These are phyloP conservation scores for Hafferia zeledoni DNA, from an alignment of 2,797 vertebrate genomes.

Conservation along the genomic window DNA sequence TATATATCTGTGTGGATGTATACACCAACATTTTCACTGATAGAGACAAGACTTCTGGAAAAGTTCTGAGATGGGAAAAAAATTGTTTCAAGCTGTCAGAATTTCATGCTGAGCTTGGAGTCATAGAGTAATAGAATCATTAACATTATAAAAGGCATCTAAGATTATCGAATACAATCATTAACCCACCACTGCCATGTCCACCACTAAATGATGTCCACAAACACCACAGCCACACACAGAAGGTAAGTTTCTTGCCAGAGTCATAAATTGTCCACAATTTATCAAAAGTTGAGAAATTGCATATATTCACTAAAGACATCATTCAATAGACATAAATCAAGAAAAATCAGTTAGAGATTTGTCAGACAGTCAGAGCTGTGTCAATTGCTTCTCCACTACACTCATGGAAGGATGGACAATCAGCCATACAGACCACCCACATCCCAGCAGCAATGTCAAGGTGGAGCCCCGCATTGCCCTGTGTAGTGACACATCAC, in stretches of 20 bases:
- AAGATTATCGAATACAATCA: fast-evolving
- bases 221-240: background rate
- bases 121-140: background rate
- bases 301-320: background rate
- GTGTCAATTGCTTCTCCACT: background rate
- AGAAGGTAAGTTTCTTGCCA: background rate
- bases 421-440: fast-evolving
- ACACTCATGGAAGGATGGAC: background rate
- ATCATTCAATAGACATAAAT: background rate
- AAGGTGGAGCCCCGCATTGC: background rate
- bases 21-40: background rate
- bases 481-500: background rate
- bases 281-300: background rate
- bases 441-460: background rate
- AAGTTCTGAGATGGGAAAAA: background rate
- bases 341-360: background rate
- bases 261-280: background rate
- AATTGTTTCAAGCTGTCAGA: background rate
- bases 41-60: background rate
- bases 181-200: background rate
- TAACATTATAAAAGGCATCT: background rate
- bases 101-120: background rate
- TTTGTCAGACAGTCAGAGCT: background rate
- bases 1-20: fast-evolving
- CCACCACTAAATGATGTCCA: background rate